phyloP scores from a whole-genome alignment of 92 coral and sea anemone genomes.

The Anthopleura xanthogrammica region DNA sequence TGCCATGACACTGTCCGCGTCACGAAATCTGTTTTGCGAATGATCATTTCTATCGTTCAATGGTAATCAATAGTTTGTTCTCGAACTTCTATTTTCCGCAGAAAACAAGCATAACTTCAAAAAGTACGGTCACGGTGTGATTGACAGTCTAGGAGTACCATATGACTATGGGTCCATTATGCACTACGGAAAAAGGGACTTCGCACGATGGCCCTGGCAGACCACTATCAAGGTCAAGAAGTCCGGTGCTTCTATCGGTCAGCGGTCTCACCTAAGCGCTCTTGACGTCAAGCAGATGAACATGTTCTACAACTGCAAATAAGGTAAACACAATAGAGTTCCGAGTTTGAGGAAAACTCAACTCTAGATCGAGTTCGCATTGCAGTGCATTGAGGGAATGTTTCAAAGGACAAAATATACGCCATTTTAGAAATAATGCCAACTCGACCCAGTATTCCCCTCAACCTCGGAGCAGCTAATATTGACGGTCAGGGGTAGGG shows the following conservation, averaged over 20 bases:
- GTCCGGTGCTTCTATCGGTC: constrained; percentile 84
- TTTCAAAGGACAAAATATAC: too few species aligned
- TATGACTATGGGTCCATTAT: constrained; percentile 94
- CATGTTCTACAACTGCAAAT: constrained; percentile 68
- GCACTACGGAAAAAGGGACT: constrained; percentile 88
- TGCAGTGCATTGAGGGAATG: too few species aligned
- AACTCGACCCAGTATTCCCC: too few species aligned
- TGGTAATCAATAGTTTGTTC: background rate
- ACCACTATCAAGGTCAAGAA: constrained; percentile 74
- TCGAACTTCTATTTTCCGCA: constrained; percentile 2
- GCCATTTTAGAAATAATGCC: too few species aligned
- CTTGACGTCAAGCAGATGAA: constrained; percentile 87
- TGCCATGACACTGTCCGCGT: too few species aligned
- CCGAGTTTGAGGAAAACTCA: background rate
- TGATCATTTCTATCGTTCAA: background rate
- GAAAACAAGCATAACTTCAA: constrained; percentile 81
- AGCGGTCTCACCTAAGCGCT: constrained; percentile 80
- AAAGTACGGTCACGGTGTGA: constrained; percentile 72
- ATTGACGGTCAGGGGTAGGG: too few species aligned
- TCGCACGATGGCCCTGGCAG: constrained; percentile 92
- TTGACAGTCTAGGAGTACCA: constrained; percentile 81
- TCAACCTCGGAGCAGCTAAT: too few species aligned
- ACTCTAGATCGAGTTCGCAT: too few species aligned
- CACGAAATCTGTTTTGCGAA: too few species aligned
- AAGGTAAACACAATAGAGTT: background rate